Evolutionary conservation across 2,888 invertebrate genomes (phyloP), one percentile per base, ranked within the genome.

Genomic region (Dryobota labecula): DNA sequence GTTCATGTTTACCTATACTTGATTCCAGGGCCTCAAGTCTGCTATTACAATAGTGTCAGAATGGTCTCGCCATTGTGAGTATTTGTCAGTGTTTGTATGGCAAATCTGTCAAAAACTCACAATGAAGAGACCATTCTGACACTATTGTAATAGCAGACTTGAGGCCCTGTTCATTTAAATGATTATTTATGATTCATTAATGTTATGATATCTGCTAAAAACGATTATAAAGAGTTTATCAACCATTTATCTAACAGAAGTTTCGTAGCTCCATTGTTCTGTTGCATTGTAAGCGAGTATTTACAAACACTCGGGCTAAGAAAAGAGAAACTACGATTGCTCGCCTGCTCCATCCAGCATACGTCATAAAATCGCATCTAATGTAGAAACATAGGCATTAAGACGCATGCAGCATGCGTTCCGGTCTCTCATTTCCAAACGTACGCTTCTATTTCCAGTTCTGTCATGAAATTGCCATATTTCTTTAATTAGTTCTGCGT

Each of bases 261-360:
- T 66, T 70, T 77, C 47, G 68, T 56, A 27, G 45, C 60, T 41
- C 76, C 70, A 84, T 85, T 85, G 84, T 85, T 85, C 68, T 61
- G 36, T 41, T 47, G 70, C 75, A 84, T 85, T 78, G 76, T 78
- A 45, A 72, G 24, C 56, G 61, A 74, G 51, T 85, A 74, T 85
- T 84, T 84, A 85, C 78, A 82, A 85, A 84, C 73, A 82, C 49
- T 73, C 56, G 68, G 73, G 33, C 60, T 61, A 68, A 78, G 72
- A 73, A 76, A 85, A 79, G 84, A 86, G 84, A 85, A 86, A 85
- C 74, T 73, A 38, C 30, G 58, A 67, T 64, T 76, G 78, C 49
- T 64, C 62, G 65, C 76, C 82, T 57, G 85, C 76, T 65, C 61
- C 56, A 67, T 36, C 64, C 33, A 58, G 24, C 20, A 60, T 63